Conservation (phyloP, 2,888 invertebrate genomes). For the Erebia ligea region DNA sequence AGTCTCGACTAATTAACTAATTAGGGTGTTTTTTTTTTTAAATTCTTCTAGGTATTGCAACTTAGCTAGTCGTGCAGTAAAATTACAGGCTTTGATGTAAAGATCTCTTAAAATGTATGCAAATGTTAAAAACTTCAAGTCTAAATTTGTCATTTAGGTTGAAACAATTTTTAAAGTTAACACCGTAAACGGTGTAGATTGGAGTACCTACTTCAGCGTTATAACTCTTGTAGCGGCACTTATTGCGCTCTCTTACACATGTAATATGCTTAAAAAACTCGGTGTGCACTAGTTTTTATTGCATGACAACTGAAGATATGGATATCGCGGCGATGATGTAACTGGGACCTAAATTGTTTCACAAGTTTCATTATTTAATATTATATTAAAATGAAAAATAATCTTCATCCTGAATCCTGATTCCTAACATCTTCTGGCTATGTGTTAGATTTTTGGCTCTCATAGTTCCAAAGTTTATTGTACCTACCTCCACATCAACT, state of each 20-base stretch:
- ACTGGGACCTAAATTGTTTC: background rate
- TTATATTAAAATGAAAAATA: too few relatives aligned
- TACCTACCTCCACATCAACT: too few relatives aligned
- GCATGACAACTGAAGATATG: slow-evolving; percentile 2
- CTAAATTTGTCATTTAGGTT: background rate
- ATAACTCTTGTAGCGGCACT: slow-evolving; percentile 23
- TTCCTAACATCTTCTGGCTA: too few relatives aligned
- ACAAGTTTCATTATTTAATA: too few relatives aligned
- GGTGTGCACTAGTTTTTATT: slow-evolving; percentile 8
- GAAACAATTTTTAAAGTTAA: slow-evolving; percentile 4
- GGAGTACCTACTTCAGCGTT: slow-evolving; percentile 24
- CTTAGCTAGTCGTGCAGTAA: too few relatives aligned
- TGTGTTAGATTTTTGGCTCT: too few relatives aligned
- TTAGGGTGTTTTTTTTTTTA: slow-evolving; percentile 1
- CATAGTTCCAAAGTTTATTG: too few relatives aligned
- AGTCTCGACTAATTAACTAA: slow-evolving; percentile 29
- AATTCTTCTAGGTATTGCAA: background rate
- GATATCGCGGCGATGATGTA: background rate
- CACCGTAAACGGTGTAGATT: slow-evolving; percentile 20
- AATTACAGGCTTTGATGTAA: too few relatives aligned
- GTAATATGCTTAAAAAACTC: slow-evolving; percentile 25
- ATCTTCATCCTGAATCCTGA: too few relatives aligned
- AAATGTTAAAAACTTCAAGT: background rate
- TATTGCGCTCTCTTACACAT: slow-evolving; percentile 36
- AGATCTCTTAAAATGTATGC: too few relatives aligned